These are phyloP conservation scores for Zhengitettix transpicula DNA, from an alignment of 2,888 invertebrate genomes.

Conservation along the genomic window DNA sequence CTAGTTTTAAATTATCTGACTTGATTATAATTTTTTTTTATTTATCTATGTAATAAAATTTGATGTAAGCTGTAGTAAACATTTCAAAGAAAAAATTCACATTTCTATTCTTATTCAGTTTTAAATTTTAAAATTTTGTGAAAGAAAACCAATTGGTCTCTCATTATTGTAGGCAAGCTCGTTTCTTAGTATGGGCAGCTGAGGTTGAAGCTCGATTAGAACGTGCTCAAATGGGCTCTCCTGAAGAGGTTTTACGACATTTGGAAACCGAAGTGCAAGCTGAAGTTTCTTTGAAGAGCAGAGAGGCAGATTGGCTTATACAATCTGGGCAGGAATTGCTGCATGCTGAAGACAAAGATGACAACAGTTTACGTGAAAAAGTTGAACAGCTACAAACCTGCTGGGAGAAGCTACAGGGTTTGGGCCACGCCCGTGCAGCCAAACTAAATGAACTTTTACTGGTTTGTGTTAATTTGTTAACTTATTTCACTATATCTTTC, in stretches of 20 bases:
- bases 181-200: slow-evolving; percentile 53
- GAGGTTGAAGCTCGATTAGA: slow-evolving; percentile 50
- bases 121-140: not conserved
- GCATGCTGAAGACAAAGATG: slow-evolving; percentile 41
- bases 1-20: too few species aligned
- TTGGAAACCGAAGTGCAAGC: slow-evolving; percentile 58
- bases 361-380: slow-evolving; percentile 34
- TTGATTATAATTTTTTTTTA: not conserved
- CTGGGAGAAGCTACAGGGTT: slow-evolving; percentile 48
- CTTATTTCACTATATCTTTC: not conserved
- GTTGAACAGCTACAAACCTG: slow-evolving; percentile 44
- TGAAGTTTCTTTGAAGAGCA: slow-evolving; percentile 57
- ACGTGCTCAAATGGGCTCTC: slow-evolving; percentile 40
- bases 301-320: slow-evolving; percentile 62
- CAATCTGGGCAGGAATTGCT: slow-evolving; percentile 41
- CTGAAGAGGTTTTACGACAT: slow-evolving; percentile 48
- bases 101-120: too few species aligned
- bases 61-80: too few species aligned
- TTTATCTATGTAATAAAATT: too few species aligned
- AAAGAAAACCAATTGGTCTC: not conserved
- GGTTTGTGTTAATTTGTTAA: too few species aligned
- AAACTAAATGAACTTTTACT: slow-evolving; percentile 44
- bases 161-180: slow-evolving; percentile 30
- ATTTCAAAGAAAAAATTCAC: too few species aligned
- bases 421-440: slow-evolving; percentile 32